These are phyloP conservation scores for Spheniscus mendiculus DNA, from an alignment of 2,113 vertebrate species.

Conservation along the genomic window DNA sequence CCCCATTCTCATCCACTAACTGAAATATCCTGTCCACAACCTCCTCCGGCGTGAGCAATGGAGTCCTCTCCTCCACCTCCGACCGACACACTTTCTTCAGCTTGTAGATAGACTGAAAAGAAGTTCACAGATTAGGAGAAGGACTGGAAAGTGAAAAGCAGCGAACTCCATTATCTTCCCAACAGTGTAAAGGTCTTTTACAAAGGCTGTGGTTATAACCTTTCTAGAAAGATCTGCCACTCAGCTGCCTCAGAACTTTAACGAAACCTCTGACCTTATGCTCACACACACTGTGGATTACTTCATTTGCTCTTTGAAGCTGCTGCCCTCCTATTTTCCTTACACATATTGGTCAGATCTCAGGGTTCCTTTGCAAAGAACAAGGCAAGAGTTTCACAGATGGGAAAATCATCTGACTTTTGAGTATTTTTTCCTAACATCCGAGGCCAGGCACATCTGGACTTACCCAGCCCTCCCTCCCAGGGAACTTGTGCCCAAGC, in stretches of 20 bases:
- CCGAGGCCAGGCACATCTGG: background rate
- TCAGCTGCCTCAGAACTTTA: background rate
- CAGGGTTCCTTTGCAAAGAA: background rate
- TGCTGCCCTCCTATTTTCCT: background rate
- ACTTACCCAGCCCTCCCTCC: background rate
- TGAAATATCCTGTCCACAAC: constrained; percentile 96
- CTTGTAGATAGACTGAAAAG: constrained; percentile 87
- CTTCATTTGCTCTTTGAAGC: background rate
- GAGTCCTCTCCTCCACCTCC: constrained; percentile 77
- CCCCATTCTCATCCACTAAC: constrained; percentile 93
- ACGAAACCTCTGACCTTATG: fast-evolving
- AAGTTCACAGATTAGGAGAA: background rate
- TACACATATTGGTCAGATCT: background rate
- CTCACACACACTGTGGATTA: background rate
- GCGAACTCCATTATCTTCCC: background rate
- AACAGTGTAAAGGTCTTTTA: background rate
- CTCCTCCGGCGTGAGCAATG: constrained; percentile 87
- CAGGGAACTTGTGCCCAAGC: background rate
- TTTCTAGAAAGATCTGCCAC: background rate
- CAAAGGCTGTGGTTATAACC: background rate
- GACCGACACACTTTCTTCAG: constrained; percentile 90
- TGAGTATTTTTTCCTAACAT: background rate
- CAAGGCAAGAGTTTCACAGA: background rate
- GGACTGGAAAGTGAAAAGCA: background rate
- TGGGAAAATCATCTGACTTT: background rate